Evolutionary conservation across 2,888 invertebrate species (phyloP).

Genomic region (Rutpela maculata): DNA sequence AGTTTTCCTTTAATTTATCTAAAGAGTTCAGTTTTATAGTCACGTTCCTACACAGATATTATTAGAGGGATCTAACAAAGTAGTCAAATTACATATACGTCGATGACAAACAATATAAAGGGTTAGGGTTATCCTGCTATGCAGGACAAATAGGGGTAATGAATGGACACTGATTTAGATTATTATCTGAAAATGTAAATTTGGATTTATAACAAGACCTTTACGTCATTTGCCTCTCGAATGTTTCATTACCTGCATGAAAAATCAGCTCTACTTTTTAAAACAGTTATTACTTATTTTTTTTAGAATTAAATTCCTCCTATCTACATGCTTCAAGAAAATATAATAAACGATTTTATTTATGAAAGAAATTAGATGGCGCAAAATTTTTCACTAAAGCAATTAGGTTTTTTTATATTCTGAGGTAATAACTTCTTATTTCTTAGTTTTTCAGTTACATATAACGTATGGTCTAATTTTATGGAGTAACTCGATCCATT

Average conservation of each 20-base stretch:
- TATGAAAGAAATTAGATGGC: too few species aligned
- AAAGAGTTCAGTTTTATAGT: not conserved
- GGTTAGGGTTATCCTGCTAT: slow-evolving; percentile 42
- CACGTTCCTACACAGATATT: slow-evolving; percentile 42
- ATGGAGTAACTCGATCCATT: too few species aligned
- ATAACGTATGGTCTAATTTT: too few species aligned
- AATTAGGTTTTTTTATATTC: too few species aligned
- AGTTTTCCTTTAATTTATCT: too few species aligned
- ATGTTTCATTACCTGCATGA: too few species aligned
- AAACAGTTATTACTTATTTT: not conserved
- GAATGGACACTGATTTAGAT: slow-evolving; percentile 40
- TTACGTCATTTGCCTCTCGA: not conserved
- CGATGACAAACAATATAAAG: slow-evolving; percentile 19
- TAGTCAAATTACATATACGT: slow-evolving; percentile 43
- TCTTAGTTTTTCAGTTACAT: too few species aligned
- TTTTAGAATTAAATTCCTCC: too few species aligned
- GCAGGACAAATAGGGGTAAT: slow-evolving; percentile 37
- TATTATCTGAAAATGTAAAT: slow-evolving; percentile 28
- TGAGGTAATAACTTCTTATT: too few species aligned
- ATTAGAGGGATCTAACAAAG: slow-evolving; percentile 15
- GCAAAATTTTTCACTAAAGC: too few species aligned
- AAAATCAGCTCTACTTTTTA: not conserved
- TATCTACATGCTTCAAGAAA: too few species aligned
- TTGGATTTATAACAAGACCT: slow-evolving; percentile 9
- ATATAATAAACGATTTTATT: too few species aligned